These are phyloP conservation scores for Babylonia areolata DNA, from an alignment of 1,140 invertebrate genomes.

Conservation along the genomic window DNA sequence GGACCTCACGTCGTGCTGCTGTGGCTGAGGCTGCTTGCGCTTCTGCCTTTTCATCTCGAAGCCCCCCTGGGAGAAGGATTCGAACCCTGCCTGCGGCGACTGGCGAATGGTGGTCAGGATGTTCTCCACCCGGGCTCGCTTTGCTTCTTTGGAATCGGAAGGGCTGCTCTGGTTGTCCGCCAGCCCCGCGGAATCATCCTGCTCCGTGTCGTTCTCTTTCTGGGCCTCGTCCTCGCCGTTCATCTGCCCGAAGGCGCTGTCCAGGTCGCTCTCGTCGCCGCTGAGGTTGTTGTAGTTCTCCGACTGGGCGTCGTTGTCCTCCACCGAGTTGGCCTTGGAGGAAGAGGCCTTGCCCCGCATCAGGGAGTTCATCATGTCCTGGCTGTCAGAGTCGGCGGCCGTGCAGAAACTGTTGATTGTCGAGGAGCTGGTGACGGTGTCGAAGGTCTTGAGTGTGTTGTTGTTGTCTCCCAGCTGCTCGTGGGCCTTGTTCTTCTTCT, in stretches of 20 bases:
- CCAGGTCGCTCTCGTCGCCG: slow-evolving; percentile 56
- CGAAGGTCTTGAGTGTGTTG: slow-evolving; percentile 46
- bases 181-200: slow-evolving; percentile 63
- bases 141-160: slow-evolving; percentile 81
- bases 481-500: slow-evolving; percentile 40
- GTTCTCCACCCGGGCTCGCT: slow-evolving; percentile 94
- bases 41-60: slow-evolving; percentile 90
- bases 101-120: slow-evolving; percentile 94
- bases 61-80: slow-evolving; percentile 44
- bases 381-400: slow-evolving; percentile 73
- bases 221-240: slow-evolving; percentile 50
- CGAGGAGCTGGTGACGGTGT: slow-evolving; percentile 72
- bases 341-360: slow-evolving; percentile 32
- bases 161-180: slow-evolving; percentile 49
- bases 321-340: slow-evolving; percentile 49
- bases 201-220: slow-evolving; percentile 32
- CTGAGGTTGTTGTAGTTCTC: slow-evolving; percentile 56
- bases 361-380: slow-evolving; percentile 46
- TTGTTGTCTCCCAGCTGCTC: slow-evolving; percentile 78
- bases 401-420: slow-evolving; percentile 45
- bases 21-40: slow-evolving; percentile 96
- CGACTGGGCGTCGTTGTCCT: slow-evolving; percentile 45
- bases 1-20: slow-evolving; percentile 85
- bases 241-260: slow-evolving; percentile 44
- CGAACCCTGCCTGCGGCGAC: slow-evolving; percentile 80